Percentiles rank a stretch among this genome's conserved stretches.
These are phyloP conservation scores for Zygaena filipendulae DNA, from an alignment of 2,888 invertebrate species.

Conservation along the genomic window DNA sequence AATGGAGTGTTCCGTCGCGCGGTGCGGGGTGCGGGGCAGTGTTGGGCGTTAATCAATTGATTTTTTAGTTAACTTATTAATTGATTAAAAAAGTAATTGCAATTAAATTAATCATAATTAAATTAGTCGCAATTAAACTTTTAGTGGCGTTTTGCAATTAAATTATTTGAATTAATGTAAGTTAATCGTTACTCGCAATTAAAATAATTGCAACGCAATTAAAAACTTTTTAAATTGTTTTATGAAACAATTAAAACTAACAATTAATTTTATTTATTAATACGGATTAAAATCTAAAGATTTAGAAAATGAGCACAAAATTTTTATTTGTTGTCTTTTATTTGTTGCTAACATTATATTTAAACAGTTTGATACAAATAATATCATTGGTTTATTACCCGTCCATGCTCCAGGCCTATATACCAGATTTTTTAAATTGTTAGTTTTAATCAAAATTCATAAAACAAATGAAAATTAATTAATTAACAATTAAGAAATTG, in stretches of 20 bases:
- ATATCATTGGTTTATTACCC: too few relatives aligned
- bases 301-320: neutral
- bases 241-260: neutral
- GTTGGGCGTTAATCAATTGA: slow-evolving; percentile 1
- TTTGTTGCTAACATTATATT: neutral
- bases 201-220: neutral
- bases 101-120: slow-evolving; percentile 1
- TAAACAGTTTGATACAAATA: too few relatives aligned
- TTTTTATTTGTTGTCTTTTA: too few relatives aligned
- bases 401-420: too few relatives aligned
- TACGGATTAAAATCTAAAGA: neutral
- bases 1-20: too few relatives aligned
- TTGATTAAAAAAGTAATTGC: slow-evolving; percentile 1
- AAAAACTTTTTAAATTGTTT: neutral
- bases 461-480: slow-evolving; percentile 5
- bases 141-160: slow-evolving; percentile 1
- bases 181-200: neutral
- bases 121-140: slow-evolving; percentile 1
- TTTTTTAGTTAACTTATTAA: neutral
- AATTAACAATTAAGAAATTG: slow-evolving; percentile 4
- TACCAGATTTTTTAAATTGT: slow-evolving; percentile 2
- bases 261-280: neutral
- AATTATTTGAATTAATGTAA: slow-evolving; percentile 1
- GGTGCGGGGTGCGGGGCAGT: neutral
- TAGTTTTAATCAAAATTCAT: slow-evolving; percentile 3